These are phyloP conservation scores for Gasterosteus nipponicus DNA, from an alignment of 2,113 vertebrate species.

Conservation along the genomic window DNA sequence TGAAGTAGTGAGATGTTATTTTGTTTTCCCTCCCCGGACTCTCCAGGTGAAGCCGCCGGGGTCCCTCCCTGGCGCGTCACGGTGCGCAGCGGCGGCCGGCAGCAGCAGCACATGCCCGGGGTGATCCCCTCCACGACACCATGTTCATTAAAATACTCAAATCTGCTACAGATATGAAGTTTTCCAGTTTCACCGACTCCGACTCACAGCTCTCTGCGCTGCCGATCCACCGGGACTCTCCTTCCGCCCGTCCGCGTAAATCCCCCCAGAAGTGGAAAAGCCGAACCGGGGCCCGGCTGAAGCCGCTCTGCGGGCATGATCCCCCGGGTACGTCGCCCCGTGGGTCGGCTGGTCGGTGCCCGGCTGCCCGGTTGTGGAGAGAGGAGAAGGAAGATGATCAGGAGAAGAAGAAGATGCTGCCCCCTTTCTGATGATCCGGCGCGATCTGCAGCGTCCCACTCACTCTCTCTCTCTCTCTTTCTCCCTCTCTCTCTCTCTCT, in stretches of 20 bases:
- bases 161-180: constrained; percentile 24
- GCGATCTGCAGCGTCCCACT: constrained; percentile 17
- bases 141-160: not conserved
- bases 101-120: constrained; percentile 10
- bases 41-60: constrained; percentile 11
- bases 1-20: not conserved
- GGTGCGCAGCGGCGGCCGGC: constrained; percentile 20
- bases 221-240: constrained; percentile 19
- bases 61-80: constrained; percentile 35
- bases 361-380: not conserved
- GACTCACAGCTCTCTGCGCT: constrained; percentile 44
- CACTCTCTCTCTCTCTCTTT: not conserved
- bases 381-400: not conserved
- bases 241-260: constrained; percentile 36
- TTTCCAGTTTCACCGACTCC: constrained; percentile 27
- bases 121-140: constrained; percentile 26
- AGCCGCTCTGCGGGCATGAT: constrained; percentile 44
- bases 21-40: constrained; percentile 1
- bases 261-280: constrained; percentile 26
- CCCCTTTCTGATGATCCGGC: constrained; percentile 26
- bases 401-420: constrained; percentile 20
- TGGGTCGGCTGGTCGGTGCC: not conserved
- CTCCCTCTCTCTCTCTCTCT: not conserved
- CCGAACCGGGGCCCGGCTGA: constrained; percentile 9
- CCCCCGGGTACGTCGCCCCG: constrained; percentile 5